phyloP scores from a whole-genome alignment of 2,797 vertebrate species.

The Leptoclinus maculatus region DNA sequence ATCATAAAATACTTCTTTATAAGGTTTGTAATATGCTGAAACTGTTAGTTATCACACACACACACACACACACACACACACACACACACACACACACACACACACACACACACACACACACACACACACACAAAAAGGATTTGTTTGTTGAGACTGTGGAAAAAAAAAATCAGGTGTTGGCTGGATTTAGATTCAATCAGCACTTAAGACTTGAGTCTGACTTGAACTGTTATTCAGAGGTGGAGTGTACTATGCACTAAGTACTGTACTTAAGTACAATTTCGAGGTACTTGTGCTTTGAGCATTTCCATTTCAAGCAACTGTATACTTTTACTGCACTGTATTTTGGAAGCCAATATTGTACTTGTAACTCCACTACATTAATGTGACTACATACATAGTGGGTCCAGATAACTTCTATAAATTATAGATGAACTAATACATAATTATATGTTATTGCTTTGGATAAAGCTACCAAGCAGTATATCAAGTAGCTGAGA shows the following conservation, averaged over 20 bases:
- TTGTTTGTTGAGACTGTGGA: neutral
- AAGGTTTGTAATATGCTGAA: neutral
- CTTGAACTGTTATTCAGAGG: neutral
- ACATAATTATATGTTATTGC: neutral
- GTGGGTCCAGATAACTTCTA: neutral
- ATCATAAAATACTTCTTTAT: neutral
- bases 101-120: too few relatives aligned
- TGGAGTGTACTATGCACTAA: neutral
- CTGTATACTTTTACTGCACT: neutral
- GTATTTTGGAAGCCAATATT: neutral
- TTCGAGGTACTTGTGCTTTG: neutral
- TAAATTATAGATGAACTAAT: neutral
- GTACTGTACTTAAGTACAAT: neutral
- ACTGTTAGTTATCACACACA: neutral
- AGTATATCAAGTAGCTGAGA: neutral
- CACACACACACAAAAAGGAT: too few relatives aligned
- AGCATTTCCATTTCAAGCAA: neutral
- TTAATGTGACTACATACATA: neutral
- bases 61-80: too few relatives aligned
- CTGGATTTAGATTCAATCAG: neutral
- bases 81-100: too few relatives aligned
- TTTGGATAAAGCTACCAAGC: neutral
- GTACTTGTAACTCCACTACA: neutral
- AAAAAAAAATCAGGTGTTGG: neutral
- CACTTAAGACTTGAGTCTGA: neutral